Base-by-base conservation (phyloP, 2,797 vertebrate species). In the Leucoraja ocellata region DNA sequence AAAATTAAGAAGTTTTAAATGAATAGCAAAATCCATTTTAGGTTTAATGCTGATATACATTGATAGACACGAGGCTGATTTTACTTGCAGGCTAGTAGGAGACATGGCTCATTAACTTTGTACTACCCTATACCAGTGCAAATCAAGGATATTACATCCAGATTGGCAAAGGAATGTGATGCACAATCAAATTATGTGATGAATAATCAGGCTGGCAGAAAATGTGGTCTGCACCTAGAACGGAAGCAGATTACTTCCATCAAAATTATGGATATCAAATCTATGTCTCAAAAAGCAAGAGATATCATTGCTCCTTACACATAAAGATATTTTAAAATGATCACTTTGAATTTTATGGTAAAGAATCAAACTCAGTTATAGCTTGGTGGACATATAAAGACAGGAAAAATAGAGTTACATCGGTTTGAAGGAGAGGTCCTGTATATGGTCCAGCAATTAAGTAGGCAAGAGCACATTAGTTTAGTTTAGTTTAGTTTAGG, bases 91-190 rank as follows among this genome's bases (percentile, higher is more conserved):
- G 61, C 84, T 65, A 68, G 84, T 36, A 65, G 84, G 84, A 88
- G 84, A 88, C 36, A 88, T 32, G 63, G 84, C 84, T 88, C 84
- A 88, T 88, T 88, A 32, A 88, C 84, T 88, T 68, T 65, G 61
- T 88, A 63, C 58, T 63, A 86, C 83, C 83, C 58, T 2, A 86
- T 13, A 88, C 84, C 63, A 32, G n/a, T 16, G 2, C n/a, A 88
- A 68, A 63, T 88, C 61, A 68, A 36, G 84, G 63, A 68, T 68
- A 88, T 88, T 88, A 88, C 84, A 88, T 65, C 84, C 61, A 65
- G 84, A 88, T 88, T 88, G 84, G n/a, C 61, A 18, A 88, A 88
- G 84, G 61, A 88, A 88, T 88, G 84, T 21, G 63, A 88, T 88
- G 84, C 11, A 65, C 36, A 11, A 16, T 63, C 28, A 61, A 61